Conservation (phyloP, 2,113 vertebrate species). For the Rynchops niger region DNA sequence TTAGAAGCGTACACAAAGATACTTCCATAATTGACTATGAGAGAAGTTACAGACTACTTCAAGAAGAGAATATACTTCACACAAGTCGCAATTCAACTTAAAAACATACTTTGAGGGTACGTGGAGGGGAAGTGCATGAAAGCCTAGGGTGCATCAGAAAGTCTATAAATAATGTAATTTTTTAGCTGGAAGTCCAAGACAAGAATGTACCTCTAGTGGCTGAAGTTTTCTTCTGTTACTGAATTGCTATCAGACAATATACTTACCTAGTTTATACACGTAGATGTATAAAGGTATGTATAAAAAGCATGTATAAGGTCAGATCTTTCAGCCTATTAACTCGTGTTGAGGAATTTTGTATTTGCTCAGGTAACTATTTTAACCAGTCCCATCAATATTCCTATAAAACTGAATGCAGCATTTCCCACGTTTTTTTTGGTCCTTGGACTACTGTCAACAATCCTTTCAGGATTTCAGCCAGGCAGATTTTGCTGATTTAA, state of each 20-base stretch:
- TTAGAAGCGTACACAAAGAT: not conserved
- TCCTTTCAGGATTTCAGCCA: not conserved
- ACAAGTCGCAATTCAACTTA: not conserved
- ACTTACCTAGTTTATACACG: not conserved
- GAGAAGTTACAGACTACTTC: not conserved
- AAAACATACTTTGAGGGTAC: not conserved
- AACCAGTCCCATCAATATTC: not conserved
- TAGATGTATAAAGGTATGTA: too few species aligned
- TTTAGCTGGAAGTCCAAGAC: not conserved
- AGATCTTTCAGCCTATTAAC: not conserved
- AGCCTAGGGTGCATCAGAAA: not conserved
- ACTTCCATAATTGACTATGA: not conserved
- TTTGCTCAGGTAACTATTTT: not conserved
- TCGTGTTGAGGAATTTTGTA: not conserved
- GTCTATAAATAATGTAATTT: not conserved
- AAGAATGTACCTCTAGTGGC: not conserved
- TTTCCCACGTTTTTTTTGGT: rapidly evolving
- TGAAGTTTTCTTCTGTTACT: not conserved
- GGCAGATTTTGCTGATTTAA: not conserved
- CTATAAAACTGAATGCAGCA: not conserved
- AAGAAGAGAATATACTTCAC: not conserved
- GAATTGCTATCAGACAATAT: not conserved
- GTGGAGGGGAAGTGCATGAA: not conserved
- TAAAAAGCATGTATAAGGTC: not conserved
- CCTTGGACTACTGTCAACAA: not conserved